These are phyloP conservation scores for Passerina amoena DNA, from an alignment of 2,113 vertebrate species.

Conservation along the genomic window DNA sequence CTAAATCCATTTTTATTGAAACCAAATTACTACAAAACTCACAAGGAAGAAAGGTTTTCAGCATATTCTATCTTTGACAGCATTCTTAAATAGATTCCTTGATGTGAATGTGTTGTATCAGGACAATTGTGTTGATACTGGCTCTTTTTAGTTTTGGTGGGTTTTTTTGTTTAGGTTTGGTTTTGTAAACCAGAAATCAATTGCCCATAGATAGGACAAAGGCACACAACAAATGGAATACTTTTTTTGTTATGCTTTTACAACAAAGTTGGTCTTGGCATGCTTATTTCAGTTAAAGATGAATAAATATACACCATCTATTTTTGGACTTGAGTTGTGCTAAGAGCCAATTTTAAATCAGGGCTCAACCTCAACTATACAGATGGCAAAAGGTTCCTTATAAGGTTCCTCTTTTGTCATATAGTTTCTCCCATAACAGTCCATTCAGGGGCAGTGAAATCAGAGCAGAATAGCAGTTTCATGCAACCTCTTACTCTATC, in stretches of 20 bases:
- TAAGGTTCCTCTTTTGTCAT: background rate
- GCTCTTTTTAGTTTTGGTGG: background rate
- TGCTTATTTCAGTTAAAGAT: slow-evolving; percentile 6
- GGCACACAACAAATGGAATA: background rate
- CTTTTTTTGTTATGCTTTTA: background rate
- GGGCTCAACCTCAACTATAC: background rate
- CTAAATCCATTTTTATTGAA: background rate
- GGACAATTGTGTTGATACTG: background rate
- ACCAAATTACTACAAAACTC: background rate
- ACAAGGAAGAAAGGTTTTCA: background rate
- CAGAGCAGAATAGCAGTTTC: background rate
- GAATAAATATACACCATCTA: slow-evolving; percentile 29
- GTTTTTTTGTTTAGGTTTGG: background rate
- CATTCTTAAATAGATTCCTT: background rate
- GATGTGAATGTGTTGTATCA: background rate
- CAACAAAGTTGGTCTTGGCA: slow-evolving; percentile 6
- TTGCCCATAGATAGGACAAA: background rate
- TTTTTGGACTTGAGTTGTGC: background rate
- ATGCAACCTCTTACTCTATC: background rate
- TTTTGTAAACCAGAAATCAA: slow-evolving; percentile 16
- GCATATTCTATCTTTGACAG: background rate
- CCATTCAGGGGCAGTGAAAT: background rate
- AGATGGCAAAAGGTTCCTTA: background rate
- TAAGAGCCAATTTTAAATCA: slow-evolving; percentile 9
- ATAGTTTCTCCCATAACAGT: background rate